Base-by-base conservation (phyloP, 2,797 vertebrate species). In the Lagodon rhomboides region DNA sequence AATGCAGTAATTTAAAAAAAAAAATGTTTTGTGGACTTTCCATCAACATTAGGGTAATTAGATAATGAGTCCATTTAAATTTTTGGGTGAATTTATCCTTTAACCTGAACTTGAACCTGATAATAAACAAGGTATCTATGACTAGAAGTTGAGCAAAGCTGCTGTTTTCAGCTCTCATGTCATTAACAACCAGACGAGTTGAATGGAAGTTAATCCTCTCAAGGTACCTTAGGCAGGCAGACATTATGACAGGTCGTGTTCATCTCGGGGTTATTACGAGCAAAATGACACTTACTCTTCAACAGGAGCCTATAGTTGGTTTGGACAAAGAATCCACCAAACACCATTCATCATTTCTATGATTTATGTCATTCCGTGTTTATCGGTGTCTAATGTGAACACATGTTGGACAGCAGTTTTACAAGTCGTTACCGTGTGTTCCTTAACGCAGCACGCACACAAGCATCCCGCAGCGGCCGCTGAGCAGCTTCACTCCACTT, bases 121-220 rank as follows among this genome's bases (percentile, higher is more conserved):
- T n/a, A n/a, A n/a, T n/a, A n/a, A n/a, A n/a, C n/a, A n/a, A n/a
- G 38, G 38, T 46, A 58, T 62, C 27, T 27, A 27, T 27, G 13
- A 18, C 51, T 6, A 41, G 30, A 27, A 64, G 43, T 50, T 72
- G 15, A 61, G 47, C 58, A 71, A 68, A 73, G 46, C n/a, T 55
- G 55, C 41, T 22, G 50, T 63, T 55, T 72, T 12, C n/a, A 58
- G 44, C 23, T 23, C 4, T 22, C 64, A 17, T 27, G 17, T 49
- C 51, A 74, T 41, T 44, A 73, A 68, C 47, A 69, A 68, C 65
- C 25, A 30, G 56, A 11, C 34, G 22, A 55, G 15, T 11, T 80
- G 30, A 73, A 68, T 20, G 3, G 22, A 13, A 23, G 46, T 22
- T 2, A 27, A 27, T 27, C 27, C 27, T 27, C 27, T 27, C 27